These are phyloP conservation scores for Amphibalanus amphitrite DNA, from an alignment of 1,140 invertebrate species.

Conservation along the genomic window DNA sequence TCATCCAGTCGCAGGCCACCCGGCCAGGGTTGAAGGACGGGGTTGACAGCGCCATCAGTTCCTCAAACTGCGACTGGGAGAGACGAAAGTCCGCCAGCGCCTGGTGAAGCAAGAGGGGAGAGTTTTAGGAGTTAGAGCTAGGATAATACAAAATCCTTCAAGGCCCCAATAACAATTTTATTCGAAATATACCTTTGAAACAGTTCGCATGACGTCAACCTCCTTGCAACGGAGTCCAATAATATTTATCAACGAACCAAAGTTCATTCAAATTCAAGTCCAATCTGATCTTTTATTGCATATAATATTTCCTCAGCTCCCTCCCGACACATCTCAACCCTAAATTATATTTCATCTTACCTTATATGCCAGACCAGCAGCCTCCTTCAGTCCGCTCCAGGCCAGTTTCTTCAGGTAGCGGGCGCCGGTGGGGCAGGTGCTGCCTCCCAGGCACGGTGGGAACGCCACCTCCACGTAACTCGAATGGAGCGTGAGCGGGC, in stretches of 20 bases:
- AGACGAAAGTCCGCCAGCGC: background rate
- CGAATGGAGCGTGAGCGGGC: background rate
- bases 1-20: background rate
- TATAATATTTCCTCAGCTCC: too few species aligned
- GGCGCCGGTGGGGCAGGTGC: background rate
- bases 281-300: too few species aligned
- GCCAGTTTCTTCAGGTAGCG: background rate
- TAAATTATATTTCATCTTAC: background rate
- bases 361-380: background rate
- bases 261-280: too few species aligned
- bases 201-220: too few species aligned
- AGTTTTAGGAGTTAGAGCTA: too few species aligned
- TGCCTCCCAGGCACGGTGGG: background rate
- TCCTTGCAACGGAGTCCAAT: too few species aligned
- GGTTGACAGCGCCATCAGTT: background rate
- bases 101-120: background rate
- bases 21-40: background rate
- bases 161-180: too few species aligned
- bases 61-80: background rate
- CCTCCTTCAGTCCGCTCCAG: background rate
- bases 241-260: too few species aligned
- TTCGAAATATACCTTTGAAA: too few species aligned
- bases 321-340: too few species aligned
- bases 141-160: too few species aligned
- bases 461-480: background rate